Base-by-base conservation (phyloP, 2,888 invertebrate species). In the Sialis fuliginosa region DNA sequence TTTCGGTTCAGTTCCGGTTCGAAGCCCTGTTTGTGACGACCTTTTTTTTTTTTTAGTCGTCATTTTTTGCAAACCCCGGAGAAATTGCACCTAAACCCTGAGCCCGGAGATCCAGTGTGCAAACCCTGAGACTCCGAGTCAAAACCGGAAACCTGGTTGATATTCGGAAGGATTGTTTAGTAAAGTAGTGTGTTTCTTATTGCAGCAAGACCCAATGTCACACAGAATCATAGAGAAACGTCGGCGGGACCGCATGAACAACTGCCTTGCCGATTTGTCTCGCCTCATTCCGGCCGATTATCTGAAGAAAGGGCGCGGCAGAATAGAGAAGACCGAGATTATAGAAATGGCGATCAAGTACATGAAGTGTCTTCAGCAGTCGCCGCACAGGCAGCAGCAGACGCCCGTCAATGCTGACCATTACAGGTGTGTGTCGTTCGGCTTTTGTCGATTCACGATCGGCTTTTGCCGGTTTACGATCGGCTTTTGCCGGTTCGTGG, bases 331-430 rank as follows among this genome's bases (percentile, higher is more conserved):
- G 68, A 95, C 95, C 0, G 95, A 96, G 69, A 95, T 96, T 50
- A 93, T 96, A 49, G 95, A 96, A 68, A 92, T 95, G 92, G 93
- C 95, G 39, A 95, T 93, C 52, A 79, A 88, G 48, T 92, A 95
- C 59, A 81, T 96, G 68, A 89, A 90, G 61, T 84, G 84, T 64
- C 70, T 96, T 50, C 90, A 92, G 61, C 81, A 79, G 51, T 68
- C 77, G 45, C 62, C 66, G 45, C 62, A 59, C 54, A 62, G 61
- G 60, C 52, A 45, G 31, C 41, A 47, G 4, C 31, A 46, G 7
- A 39, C 49, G 39, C 44, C 51, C 33, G 45, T 47, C 34, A 49
- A 50, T 9, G 52, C 58, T 6, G 65, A 66, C 54, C 63, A 65
- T 50, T 66, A 64, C 49, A 53, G 65, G 60, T 63, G 3, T 4